phyloP scores from a whole-genome alignment of 2,113 vertebrate genomes.

The Mirounga angustirostris region DNA sequence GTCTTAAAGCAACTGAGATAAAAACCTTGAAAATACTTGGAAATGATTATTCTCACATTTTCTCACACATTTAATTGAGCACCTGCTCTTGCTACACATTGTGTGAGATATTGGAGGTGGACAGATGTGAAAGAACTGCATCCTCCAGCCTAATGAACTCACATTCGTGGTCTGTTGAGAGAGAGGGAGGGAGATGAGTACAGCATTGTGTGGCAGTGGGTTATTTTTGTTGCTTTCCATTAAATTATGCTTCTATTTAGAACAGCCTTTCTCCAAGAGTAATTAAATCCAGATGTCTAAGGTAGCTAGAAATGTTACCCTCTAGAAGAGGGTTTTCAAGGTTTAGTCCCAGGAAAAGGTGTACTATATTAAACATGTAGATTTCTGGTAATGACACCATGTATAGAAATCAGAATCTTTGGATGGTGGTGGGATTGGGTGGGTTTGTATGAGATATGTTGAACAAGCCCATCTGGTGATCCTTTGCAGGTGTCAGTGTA shows the following conservation, averaged over 20 bases:
- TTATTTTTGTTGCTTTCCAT: not conserved
- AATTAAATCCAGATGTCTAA: not conserved
- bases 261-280: not conserved
- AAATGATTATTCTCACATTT: not conserved
- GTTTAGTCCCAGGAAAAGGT: not conserved
- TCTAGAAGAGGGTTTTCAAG: not conserved
- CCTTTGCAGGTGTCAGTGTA: not conserved
- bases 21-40: not conserved
- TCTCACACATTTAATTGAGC: not conserved
- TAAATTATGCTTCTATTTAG: not conserved
- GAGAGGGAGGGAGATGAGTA: not conserved
- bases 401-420: not conserved
- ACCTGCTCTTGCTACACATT: not conserved
- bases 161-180: not conserved
- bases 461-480: not conserved
- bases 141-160: not conserved
- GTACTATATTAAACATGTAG: not conserved
- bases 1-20: not conserved
- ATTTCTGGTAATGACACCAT: not conserved
- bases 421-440: not conserved
- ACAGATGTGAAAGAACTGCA: not conserved
- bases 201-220: rapidly evolving
- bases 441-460: not conserved
- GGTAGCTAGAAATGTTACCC: not conserved
- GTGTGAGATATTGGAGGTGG: not conserved